phyloP scores from a whole-genome alignment of 1,140 invertebrate genomes.

The Diorhabda elongata region DNA sequence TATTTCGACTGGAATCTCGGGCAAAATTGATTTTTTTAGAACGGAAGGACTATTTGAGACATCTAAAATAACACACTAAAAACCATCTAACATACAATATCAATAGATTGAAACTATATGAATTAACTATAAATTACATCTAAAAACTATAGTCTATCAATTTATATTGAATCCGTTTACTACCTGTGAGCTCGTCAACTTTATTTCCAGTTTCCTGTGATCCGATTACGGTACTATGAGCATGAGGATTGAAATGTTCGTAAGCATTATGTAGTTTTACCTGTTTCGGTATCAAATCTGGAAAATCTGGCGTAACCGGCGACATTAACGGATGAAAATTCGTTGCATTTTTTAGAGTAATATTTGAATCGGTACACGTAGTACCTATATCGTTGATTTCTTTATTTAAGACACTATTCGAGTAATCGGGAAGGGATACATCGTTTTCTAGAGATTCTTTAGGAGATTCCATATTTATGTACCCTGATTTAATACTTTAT shows the following conservation, averaged over 20 bases:
- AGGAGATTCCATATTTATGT: background rate
- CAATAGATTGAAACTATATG: background rate
- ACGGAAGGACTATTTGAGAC: slow-evolving; percentile 42
- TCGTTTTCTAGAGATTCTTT: background rate
- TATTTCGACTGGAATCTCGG: slow-evolving; percentile 41
- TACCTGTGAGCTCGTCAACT: slow-evolving; percentile 38
- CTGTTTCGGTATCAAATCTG: slow-evolving; percentile 45
- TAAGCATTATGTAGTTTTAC: slow-evolving; percentile 30
- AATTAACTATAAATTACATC: background rate
- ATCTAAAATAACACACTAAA: slow-evolving; percentile 1
- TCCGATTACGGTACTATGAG: slow-evolving; percentile 34
- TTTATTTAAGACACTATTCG: background rate
- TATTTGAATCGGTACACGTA: background rate
- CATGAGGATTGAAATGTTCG: slow-evolving; percentile 35
- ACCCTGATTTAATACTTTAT: background rate
- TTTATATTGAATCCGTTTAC: background rate
- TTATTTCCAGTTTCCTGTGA: slow-evolving; percentile 32
- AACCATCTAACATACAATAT: background rate
- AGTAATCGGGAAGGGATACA: background rate
- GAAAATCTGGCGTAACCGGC: slow-evolving; percentile 40
- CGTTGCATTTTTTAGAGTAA: slow-evolving; percentile 39
- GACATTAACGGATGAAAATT: slow-evolving; percentile 47
- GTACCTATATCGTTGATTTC: background rate
- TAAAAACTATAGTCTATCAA: background rate
- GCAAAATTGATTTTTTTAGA: slow-evolving; percentile 38